Base-by-base conservation (phyloP, 2,888 invertebrate genomes). In the Standfussiana lucernea region DNA sequence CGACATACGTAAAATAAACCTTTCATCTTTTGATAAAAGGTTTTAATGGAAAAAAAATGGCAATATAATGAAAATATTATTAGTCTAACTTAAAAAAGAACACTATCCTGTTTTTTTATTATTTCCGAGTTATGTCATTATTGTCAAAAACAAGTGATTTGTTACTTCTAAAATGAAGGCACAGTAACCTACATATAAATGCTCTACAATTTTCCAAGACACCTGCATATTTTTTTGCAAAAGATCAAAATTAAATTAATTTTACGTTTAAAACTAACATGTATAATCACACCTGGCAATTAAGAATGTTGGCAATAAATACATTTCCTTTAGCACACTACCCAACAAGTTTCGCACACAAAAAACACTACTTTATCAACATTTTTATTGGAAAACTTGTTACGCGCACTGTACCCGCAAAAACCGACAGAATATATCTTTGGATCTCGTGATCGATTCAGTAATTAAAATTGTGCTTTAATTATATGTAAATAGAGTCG, bases 321-420 rank as follows among this genome's bases (percentile, higher is more conserved):
- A 79, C 82, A 83, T 81, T 85, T 88, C 75, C 80, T 67, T 37
- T 40, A 45, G 56, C 73, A 87, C 45, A 67, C 66, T 61, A 68
- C 81, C 80, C 83, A 83, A 77, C 75, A 80, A 81, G 76, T 77
- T 68, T 81, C 62, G 72, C 72, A n/a, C 71, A 82, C 78, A 84
- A 84, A 82, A 76, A 79, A 67, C 66, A 13, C 24, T 71, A 37
- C 69, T 77, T 77, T 89, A 89, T 89, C 87, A 80, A 85, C 89
- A 89, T 89, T 87, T 89, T 89, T 86, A 89, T 89, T 88, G 84
- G 89, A 80, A 88, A 86, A 82, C 84, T 77, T 87, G 86, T 77
- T 87, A 61, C 62, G 71, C 64, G 79, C 65, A 82, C 83, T 77
- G 88, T 88, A 88, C 81, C 2, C 47, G 76, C 64, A 77, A 82